Base-by-base conservation (phyloP, 2,797 vertebrate genomes). In the Borostomias antarcticus region DNA sequence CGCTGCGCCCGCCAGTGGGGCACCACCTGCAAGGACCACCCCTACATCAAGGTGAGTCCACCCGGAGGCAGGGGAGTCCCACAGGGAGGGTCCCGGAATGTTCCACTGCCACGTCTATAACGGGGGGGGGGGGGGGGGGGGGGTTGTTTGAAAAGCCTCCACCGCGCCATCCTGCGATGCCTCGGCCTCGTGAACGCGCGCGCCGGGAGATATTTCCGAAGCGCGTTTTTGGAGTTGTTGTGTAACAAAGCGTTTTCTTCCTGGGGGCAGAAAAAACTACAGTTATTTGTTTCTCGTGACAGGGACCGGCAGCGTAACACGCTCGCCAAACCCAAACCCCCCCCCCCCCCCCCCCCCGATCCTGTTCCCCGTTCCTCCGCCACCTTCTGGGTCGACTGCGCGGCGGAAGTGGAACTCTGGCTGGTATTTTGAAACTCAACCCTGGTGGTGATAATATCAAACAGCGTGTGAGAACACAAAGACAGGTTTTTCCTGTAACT, bases 1-100 rank as follows among this genome's bases (percentile, higher is more conserved):
- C 95, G 97, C 21, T 98, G 96, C 59, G 96, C 98, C 53, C 90
- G 97, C 45, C 96, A 98, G 52, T 99, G 96, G 97, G 98, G 98
- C 51, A 98, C 97, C 0, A 95, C 92, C 0, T 98, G 96, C 91
- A 96, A 95, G 82, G 95, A 94, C n/a, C 98, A 99, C 79, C 98
- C 98, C 0, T 98, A 98, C 78, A 98, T 99, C 82, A 99, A 99
- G 95, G 98, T 97, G 63, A 70, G 75, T 48, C 15, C 26, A 0
- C 17, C 4, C 13, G 21, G 25, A 11, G 21, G 15, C 23, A 1
- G 23, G 17, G 23, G 33, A 33, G 48, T 62, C 3, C 32, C n/a
- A 28, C 17, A 32, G 47, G 2, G 29, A 30, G 45, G n/a, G n/a
- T n/a, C n/a, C n/a, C 37, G 29, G 53, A 8, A 7, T 2, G 29